Evolutionary conservation across 1,140 invertebrate genomes (phyloP).

Genomic region (Drosophila pachea): DNA sequence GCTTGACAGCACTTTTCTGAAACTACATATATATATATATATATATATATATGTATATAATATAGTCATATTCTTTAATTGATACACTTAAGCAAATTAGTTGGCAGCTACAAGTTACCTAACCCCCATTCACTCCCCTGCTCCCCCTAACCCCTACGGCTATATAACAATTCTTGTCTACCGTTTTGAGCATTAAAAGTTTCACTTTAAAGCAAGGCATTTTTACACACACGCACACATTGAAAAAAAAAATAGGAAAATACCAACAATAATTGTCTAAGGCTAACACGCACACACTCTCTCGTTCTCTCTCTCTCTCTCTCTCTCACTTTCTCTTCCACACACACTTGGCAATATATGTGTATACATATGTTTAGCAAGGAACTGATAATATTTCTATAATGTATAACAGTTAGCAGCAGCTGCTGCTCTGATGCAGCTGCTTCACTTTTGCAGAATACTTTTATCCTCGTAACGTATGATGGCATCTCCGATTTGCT

Average conservation of each 20-base stretch:
- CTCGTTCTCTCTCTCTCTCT: no score
- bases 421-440: slow-evolving; percentile 3
- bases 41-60: slow-evolving; percentile 3
- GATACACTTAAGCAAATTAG: slow-evolving; percentile 33
- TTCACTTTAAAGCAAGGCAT: slow-evolving; percentile 63
- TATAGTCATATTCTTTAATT: no score
- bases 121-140: not conserved
- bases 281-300: slow-evolving; percentile 17
- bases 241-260: slow-evolving; percentile 12
- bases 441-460: slow-evolving; percentile 69
- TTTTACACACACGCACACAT: not conserved
- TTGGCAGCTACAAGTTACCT: slow-evolving; percentile 40
- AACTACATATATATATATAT: slow-evolving; percentile 6
- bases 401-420: slow-evolving; percentile 34
- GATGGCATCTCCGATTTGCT: slow-evolving; percentile 78
- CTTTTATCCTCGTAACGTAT: slow-evolving; percentile 76
- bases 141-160: not conserved
- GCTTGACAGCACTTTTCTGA: slow-evolving; percentile 4
- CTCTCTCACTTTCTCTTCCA: not conserved
- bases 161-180: slow-evolving; percentile 49
- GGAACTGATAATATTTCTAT: slow-evolving; percentile 67
- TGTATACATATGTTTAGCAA: slow-evolving; percentile 47
- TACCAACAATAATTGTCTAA: slow-evolving; percentile 38
- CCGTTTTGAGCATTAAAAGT: slow-evolving; percentile 72
- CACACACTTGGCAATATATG: slow-evolving; percentile 14